Evolutionary conservation across 2,113 vertebrate species (phyloP), one percentile per base, ranked within the genome.

Genomic region (Hyla sarda): DNA sequence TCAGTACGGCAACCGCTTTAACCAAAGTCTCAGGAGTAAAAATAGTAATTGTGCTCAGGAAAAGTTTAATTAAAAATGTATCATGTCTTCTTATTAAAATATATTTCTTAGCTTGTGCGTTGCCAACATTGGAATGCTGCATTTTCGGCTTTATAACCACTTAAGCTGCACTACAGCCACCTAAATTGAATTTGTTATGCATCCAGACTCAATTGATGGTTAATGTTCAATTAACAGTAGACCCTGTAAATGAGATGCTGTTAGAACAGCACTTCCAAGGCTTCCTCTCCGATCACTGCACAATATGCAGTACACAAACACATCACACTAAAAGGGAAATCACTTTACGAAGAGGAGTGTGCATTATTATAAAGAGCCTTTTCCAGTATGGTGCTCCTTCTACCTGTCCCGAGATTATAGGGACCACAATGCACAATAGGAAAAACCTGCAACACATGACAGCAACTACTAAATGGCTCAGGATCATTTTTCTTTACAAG

Each of bases 181-280:
- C 77, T 62, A 87, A 81, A 82, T 87, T 74, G 37, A 81, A 87
- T 87, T 82, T 82, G 85, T 82, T 82, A 87, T 87, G 78, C 69
- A 87, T 67, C 84, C 77, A 87, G 85, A 81, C 85, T 74, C 85
- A 82, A 82, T 87, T 87, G 85, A 87, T 74, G 85, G 85, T 75
- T 82, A 87, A 87, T 87, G 78, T 87, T 87, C 81, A 87, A 87
- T 87, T 87, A 87, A 87, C 78, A 78, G 67, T 73, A 87, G 77
- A 87, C 58, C 73, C 80, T 62, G 65, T 82, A 82, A 87, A 87
- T 87, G 85, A 82, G 85, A 82, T 82, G 77, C 60, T 50, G 77
- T 82, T 74, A 81, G n/a, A 86, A 45, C 52, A 73, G 78, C 41
- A 71, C 60, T 82, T 86, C 62, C 48, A 74, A 74, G 25, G 54